A percentile compares a stretch with the other conserved stretches of the same genome.
Evolutionary conservation across 2,888 invertebrate genomes (phyloP).

Genomic region (Himalopsyche tibetana): DNA sequence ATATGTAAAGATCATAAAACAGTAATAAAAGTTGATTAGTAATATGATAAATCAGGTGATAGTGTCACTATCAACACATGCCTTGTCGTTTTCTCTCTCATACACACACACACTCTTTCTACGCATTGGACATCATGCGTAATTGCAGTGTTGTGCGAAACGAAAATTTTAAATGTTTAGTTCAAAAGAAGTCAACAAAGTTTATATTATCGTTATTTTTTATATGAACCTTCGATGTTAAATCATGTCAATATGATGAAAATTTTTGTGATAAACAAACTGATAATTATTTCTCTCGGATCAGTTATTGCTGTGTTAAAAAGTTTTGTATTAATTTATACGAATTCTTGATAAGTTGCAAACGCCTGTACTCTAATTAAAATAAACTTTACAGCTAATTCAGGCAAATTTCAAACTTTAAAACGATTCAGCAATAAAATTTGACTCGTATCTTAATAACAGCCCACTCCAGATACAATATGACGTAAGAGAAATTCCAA

Average conservation of each 20-base stretch:
- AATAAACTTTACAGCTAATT: slow-evolving; percentile 34
- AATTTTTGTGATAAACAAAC: neutral
- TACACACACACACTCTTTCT: too few species aligned
- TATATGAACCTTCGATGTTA: too few species aligned
- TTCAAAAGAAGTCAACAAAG: too few species aligned
- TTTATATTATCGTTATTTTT: too few species aligned
- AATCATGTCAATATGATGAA: neutral
- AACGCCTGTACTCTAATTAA: slow-evolving; percentile 26
- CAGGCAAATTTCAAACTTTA: slow-evolving; percentile 10
- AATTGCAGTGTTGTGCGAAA: too few species aligned
- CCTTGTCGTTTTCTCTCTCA: too few species aligned
- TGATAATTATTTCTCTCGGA: neutral
- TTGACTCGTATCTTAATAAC: slow-evolving; percentile 6
- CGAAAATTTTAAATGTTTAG: too few species aligned
- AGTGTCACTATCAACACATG: too few species aligned
- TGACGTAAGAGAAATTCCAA: neutral
- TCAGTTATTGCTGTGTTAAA: neutral
- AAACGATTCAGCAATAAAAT: slow-evolving; percentile 27
- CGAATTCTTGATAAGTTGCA: neutral
- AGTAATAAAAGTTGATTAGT: too few species aligned
- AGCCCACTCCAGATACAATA: neutral
- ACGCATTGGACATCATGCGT: too few species aligned
- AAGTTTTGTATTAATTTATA: slow-evolving; percentile 15
- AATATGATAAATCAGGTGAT: too few species aligned
- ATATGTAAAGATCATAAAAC: too few species aligned